Percentiles rank a stretch among this genome's conserved stretches.
phyloP scores from a whole-genome alignment of 2,888 invertebrate species.

The Candidula unifasciata region DNA sequence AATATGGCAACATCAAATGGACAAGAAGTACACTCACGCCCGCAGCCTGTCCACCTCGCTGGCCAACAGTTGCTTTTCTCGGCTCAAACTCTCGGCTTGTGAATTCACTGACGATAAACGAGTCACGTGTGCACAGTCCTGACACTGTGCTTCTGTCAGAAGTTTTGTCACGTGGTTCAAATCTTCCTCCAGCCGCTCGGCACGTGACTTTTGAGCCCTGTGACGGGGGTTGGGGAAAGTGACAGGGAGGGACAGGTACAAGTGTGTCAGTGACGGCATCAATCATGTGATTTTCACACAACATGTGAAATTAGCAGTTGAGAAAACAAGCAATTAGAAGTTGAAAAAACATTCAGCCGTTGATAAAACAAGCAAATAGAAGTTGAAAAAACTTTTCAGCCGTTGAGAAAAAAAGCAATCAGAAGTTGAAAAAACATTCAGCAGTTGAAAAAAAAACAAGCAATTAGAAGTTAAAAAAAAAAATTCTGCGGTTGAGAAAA shows the following conservation, averaged over 20 bases:
- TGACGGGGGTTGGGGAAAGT: not conserved
- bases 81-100: conserved; percentile 66
- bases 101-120: conserved; percentile 66
- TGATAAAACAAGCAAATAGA: too few species aligned
- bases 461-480: too few species aligned
- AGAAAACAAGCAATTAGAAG: not conserved
- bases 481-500: too few species aligned
- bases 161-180: conserved; percentile 69
- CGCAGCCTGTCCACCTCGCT: conserved; percentile 69
- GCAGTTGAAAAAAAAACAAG: too few species aligned
- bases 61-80: conserved; percentile 67
- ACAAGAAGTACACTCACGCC: conserved; percentile 68
- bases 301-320: not conserved
- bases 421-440: too few species aligned
- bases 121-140: conserved; percentile 68
- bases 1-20: not conserved
- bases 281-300: not conserved
- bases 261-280: not conserved
- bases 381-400: too few species aligned
- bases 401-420: not conserved
- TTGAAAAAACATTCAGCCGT: too few species aligned
- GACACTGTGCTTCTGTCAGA: conserved; percentile 70
- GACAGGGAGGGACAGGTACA: not conserved
- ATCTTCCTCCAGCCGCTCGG: conserved; percentile 72
- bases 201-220: conserved; percentile 76